phyloP scores from a whole-genome alignment of 1,140 invertebrate genomes.

The Bombus terrestris region DNA sequence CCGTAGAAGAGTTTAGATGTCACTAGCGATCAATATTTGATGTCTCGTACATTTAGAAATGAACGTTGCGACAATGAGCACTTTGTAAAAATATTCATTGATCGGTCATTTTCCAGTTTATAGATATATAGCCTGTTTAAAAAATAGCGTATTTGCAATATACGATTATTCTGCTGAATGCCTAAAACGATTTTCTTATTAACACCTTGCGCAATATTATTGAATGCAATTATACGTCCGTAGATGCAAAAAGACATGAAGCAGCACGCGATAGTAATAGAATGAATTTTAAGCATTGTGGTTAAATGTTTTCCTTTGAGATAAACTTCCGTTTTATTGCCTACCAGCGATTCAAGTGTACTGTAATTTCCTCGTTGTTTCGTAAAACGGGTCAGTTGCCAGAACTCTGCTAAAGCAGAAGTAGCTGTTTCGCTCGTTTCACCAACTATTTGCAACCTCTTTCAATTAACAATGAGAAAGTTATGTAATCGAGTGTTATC shows the following conservation, averaged over 20 bases:
- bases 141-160: not conserved
- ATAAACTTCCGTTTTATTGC: slow-evolving; percentile 13
- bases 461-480: not conserved
- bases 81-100: not conserved
- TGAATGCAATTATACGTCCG: too few relatives aligned
- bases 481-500: not conserved
- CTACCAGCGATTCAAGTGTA: not conserved
- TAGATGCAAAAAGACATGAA: not conserved
- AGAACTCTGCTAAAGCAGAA: too few relatives aligned
- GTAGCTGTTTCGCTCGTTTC: not conserved
- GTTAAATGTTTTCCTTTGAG: not conserved
- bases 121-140: not conserved
- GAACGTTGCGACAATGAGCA: not conserved
- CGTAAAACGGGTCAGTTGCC: not conserved
- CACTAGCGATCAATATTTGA: not conserved
- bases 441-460: not conserved
- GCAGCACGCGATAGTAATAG: not conserved
- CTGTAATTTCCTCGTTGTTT: not conserved
- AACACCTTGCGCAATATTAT: not conserved
- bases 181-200: not conserved
- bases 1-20: not conserved
- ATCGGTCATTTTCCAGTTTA: not conserved
- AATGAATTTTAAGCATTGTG: not conserved
- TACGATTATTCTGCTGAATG: not conserved
- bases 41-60: not conserved